A percentile compares a stretch with the other conserved stretches of the same genome.
phyloP scores from a whole-genome alignment of 2,797 vertebrate genomes.

The Malacoraja senta region DNA sequence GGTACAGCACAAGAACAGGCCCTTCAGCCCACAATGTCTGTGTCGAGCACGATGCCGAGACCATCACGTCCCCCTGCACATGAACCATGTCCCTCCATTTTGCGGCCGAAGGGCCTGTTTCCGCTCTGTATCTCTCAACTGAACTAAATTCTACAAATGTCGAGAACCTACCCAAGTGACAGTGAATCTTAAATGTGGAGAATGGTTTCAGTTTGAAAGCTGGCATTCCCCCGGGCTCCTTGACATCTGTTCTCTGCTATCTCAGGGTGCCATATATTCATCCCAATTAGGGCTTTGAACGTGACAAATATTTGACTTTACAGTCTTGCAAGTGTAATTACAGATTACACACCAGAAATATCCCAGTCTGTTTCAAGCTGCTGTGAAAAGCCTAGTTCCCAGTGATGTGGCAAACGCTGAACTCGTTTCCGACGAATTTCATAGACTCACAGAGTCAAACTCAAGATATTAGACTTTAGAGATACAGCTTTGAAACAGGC shows the following conservation, averaged over 20 bases:
- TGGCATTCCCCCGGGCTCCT: slow-evolving; percentile 60
- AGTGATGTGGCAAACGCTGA: not conserved
- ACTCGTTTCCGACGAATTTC: not conserved
- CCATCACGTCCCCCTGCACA: no score
- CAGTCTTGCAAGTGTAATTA: slow-evolving; percentile 50
- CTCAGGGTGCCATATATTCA: slow-evolving; percentile 53
- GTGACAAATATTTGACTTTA: slow-evolving; percentile 59
- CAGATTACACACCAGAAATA: slow-evolving; percentile 43
- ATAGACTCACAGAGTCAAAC: no score
- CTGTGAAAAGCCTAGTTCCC: not conserved
- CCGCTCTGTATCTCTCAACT: no score
- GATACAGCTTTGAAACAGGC: no score
- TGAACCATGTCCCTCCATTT: no score
- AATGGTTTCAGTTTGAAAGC: slow-evolving; percentile 53
- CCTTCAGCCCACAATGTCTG: no score
- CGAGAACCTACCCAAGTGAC: slow-evolving; percentile 3
- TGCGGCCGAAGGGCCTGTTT: no score
- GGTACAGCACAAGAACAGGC: no score
- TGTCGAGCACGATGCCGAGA: no score
- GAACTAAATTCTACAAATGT: slow-evolving; percentile 27
- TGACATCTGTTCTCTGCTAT: slow-evolving; percentile 62
- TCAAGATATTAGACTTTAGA: no score
- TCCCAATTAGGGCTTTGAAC: slow-evolving; percentile 58
- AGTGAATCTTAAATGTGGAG: slow-evolving; percentile 51
- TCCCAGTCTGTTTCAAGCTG: slow-evolving; percentile 21